Base-by-base conservation (phyloP, 1,140 invertebrate genomes). In the Drosophila orosa region DNA sequence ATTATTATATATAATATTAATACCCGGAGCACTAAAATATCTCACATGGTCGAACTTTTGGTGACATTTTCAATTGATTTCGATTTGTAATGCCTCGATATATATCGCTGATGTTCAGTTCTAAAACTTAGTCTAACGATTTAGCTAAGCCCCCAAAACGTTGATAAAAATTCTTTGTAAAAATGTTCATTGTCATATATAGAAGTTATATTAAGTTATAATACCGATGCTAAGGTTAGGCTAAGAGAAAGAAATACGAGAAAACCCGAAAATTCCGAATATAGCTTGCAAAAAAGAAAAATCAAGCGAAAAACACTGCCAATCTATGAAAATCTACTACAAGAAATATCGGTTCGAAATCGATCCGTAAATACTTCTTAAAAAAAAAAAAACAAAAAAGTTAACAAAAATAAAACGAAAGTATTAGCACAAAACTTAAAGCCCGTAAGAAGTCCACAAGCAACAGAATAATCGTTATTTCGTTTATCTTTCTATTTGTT, bases 341-440 rank as follows among this genome's bases (percentile, higher is more conserved):
- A 52, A 52, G 29, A 33, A 35, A 19, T 33, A 33, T 40, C 33
- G 61, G 19, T 37, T 17, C n/a, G 22, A 25, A 47, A 33, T 19
- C 33, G 60, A 62, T 40, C 5, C 27, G 8, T 35, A 57, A 37
- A 69, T 31, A 54, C 50, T 24, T 42, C 44, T 33, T 52, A 27
- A 29, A 39, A 24, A 40, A 39, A 57, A 24, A 9, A 48, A 37
- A 27, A 31, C 7, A 40, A 35, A 27, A 35, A 39, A 44, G 17
- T 57, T 19, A 69, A 76, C n/a, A 48, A 45, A 35, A 55, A 42
- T 22, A 35, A 25, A 50, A 37, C 69, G 22, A 71, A 78, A 77
- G 75, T 78, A 78, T 78, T 78, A 78, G 59, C 73, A 67, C 62
- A 68, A 62, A 59, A 50, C 65, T 48, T 58, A 57, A 45, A 47